Percentiles rank a stretch among this genome's conserved stretches.
Evolutionary conservation across 2,113 vertebrate genomes (phyloP).

Genomic region (Pycnonotus jocosus): DNA sequence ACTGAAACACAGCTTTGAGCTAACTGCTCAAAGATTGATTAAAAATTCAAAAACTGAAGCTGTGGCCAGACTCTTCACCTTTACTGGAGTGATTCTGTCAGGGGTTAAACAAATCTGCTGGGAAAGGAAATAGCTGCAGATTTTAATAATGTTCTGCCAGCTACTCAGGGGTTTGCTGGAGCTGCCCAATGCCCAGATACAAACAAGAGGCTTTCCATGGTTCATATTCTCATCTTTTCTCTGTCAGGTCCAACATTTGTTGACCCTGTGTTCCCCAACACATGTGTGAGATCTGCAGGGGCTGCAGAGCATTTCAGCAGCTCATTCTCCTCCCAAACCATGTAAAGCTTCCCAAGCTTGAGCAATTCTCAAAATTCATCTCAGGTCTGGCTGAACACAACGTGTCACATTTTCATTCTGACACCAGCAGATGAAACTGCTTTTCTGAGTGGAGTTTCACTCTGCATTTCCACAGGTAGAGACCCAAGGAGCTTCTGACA

Average conservation of each 20-base stretch:
- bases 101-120: neutral
- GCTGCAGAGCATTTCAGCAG: neutral
- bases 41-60: neutral
- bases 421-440: neutral
- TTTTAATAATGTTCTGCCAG: neutral
- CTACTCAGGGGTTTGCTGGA: neutral
- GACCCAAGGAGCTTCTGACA: neutral
- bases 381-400: neutral
- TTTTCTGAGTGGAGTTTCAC: neutral
- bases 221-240: neutral
- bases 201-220: neutral
- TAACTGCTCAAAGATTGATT: neutral
- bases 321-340: neutral
- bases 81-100: neutral
- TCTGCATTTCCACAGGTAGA: neutral
- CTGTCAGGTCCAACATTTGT: neutral
- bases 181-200: neutral
- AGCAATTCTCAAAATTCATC: neutral
- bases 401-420: neutral
- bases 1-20: neutral
- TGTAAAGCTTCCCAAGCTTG: neutral
- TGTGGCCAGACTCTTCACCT: neutral
- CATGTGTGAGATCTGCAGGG: neutral
- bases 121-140: neutral
- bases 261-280: neutral